Percentiles rank a stretch among this genome's conserved stretches.
phyloP scores from a whole-genome alignment of 2,797 vertebrate species.

The Leontocebus nigricollis region DNA sequence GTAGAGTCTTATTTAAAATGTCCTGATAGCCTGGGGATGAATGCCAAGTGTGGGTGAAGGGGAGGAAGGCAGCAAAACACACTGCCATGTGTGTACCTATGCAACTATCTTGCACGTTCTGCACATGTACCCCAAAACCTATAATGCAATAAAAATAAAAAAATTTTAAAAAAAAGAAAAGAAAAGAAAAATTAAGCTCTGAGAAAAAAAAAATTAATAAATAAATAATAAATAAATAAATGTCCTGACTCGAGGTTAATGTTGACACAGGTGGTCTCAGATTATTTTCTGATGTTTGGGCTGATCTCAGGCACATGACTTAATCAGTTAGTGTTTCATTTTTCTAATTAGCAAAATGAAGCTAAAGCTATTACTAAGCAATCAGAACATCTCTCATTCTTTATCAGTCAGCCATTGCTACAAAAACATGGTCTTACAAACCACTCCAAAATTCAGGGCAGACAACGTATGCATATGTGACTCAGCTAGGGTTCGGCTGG shows the following conservation, averaged over 20 bases:
- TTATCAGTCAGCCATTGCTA: neutral
- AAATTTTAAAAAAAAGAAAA: no score
- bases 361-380: neutral
- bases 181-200: no score
- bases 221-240: no score
- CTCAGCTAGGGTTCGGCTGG: neutral
- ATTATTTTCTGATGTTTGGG: conserved; percentile 13
- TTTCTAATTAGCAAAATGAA: conserved; percentile 18
- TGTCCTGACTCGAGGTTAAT: neutral
- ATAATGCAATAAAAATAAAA: no score
- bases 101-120: no score
- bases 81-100: no score
- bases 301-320: conserved; percentile 15
- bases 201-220: no score
- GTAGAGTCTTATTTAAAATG: no score
- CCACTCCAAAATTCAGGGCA: neutral
- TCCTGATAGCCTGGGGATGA: no score
- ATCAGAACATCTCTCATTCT: neutral
- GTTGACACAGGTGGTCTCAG: neutral
- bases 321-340: neutral
- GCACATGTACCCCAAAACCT: no score
- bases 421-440: neutral
- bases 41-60: no score
- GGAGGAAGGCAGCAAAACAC: no score
- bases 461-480: neutral